Conservation (phyloP, 1,140 invertebrate genomes). For the Tribolium madens region DNA sequence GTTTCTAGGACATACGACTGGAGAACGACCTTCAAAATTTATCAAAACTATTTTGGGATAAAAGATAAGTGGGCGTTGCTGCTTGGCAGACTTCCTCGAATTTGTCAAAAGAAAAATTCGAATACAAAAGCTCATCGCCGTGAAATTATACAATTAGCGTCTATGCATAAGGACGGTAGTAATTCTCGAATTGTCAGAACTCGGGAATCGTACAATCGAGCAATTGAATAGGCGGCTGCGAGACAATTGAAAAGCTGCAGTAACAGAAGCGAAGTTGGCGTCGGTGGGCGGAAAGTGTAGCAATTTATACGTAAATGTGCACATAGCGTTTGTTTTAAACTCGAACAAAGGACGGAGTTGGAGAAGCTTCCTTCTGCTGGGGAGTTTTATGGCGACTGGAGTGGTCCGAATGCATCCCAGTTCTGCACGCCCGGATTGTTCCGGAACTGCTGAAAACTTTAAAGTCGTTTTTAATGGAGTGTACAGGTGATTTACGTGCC, state of each 20-base stretch:
- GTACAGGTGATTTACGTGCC: constrained; percentile 11
- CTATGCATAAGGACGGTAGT: constrained; percentile 48
- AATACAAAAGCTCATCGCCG: constrained; percentile 39
- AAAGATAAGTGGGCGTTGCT: constrained; percentile 4
- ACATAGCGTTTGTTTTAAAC: constrained; percentile 45
- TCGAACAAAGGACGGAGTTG: constrained; percentile 34
- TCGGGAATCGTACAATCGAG: constrained; percentile 51
- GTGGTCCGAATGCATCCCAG: constrained; percentile 12
- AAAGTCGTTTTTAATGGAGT: constrained; percentile 34
- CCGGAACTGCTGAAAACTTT: constrained; percentile 32
- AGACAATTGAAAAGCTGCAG: constrained; percentile 53
- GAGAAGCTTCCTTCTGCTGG: constrained; percentile 9
- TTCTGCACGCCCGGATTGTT: constrained; percentile 7
- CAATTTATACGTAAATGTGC: constrained; percentile 46
- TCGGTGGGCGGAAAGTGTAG: constrained; percentile 40
- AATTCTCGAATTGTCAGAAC: constrained; percentile 49
- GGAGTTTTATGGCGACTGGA: constrained; percentile 17
- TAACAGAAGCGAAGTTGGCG: constrained; percentile 45
- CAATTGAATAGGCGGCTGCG: constrained; percentile 51
- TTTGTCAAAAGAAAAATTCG: constrained; percentile 19
- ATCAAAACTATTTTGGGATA: constrained; percentile 14
- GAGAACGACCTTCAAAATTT: constrained; percentile 2
- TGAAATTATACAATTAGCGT: constrained; percentile 51
- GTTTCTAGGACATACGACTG: neutral
- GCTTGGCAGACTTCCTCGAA: constrained; percentile 8